Conservation (phyloP, 2,113 vertebrate genomes). For the Lagenorhynchus albirostris region DNA sequence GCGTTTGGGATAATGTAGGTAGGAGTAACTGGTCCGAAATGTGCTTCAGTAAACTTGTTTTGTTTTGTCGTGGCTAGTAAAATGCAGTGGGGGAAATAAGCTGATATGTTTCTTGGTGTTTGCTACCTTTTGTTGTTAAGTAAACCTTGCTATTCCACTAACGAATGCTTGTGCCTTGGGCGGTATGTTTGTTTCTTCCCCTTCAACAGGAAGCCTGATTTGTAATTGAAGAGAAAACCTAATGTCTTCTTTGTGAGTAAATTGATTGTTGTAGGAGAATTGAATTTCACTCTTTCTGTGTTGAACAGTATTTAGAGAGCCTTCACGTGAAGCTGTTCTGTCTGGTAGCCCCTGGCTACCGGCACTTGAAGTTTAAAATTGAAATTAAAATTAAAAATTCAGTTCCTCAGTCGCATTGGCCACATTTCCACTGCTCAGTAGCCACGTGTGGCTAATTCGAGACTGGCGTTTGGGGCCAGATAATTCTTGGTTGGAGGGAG, state of each 20-base stretch:
- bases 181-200: not conserved
- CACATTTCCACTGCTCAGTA: not conserved
- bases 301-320: not conserved
- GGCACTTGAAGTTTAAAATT: not conserved
- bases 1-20: not conserved
- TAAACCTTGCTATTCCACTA: not conserved
- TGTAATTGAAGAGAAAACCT: not conserved
- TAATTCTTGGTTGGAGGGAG: not conserved
- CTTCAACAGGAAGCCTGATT: not conserved
- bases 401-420: not conserved
- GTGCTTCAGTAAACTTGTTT: not conserved
- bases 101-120: not conserved
- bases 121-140: not conserved
- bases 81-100: not conserved
- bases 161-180: not conserved
- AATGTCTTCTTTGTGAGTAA: not conserved
- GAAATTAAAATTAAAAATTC: not conserved
- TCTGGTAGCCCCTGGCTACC: no score
- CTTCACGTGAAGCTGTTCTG: rapidly evolving
- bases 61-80: not conserved
- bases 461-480: not conserved
- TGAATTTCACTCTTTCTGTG: not conserved
- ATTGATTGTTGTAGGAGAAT: not conserved
- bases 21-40: not conserved
- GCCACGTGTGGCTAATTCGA: not conserved